Percentiles rank a stretch among this genome's conserved stretches.
Evolutionary conservation across 2,797 vertebrate species (phyloP).

Genomic region (Sebastes trivittatus): DNA sequence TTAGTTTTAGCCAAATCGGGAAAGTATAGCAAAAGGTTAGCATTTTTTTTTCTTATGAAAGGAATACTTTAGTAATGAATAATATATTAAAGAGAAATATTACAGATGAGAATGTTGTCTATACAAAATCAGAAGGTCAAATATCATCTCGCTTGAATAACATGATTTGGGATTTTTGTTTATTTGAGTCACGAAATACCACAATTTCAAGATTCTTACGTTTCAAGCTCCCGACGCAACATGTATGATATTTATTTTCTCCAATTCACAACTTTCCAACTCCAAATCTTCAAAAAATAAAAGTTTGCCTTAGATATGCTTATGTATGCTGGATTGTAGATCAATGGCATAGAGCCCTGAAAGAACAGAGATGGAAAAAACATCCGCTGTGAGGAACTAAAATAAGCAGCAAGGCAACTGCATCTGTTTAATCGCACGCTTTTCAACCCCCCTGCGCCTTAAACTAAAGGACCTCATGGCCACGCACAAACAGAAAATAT

Average conservation of each 20-base stretch:
- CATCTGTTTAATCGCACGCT: constrained; percentile 45
- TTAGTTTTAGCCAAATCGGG: not conserved
- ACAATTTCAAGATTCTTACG: not conserved
- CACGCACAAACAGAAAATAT: constrained; percentile 41
- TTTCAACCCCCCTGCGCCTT: constrained; percentile 32
- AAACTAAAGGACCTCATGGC: constrained; percentile 30
- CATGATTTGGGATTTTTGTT: not conserved
- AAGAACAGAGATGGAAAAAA: constrained; percentile 50
- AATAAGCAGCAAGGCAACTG: constrained; percentile 42
- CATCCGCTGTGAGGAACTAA: constrained; percentile 42
- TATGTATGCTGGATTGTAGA: constrained; percentile 59
- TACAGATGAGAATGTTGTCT: not conserved
- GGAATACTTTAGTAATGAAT: constrained; percentile 10
- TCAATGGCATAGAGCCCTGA: constrained; percentile 52
- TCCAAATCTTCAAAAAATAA: constrained; percentile 40
- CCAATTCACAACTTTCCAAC: not conserved
- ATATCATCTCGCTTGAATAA: not conserved
- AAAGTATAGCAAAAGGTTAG: not conserved
- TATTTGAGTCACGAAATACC: not conserved
- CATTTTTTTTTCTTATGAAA: not conserved
- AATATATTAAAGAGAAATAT: constrained; percentile 4
- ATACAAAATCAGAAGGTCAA: not conserved
- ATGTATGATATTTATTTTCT: not conserved
- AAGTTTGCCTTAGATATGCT: constrained; percentile 48
- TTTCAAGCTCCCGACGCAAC: not conserved